These are phyloP conservation scores for Nowickia ferox DNA, from an alignment of 2,888 invertebrate species.

Conservation along the genomic window DNA sequence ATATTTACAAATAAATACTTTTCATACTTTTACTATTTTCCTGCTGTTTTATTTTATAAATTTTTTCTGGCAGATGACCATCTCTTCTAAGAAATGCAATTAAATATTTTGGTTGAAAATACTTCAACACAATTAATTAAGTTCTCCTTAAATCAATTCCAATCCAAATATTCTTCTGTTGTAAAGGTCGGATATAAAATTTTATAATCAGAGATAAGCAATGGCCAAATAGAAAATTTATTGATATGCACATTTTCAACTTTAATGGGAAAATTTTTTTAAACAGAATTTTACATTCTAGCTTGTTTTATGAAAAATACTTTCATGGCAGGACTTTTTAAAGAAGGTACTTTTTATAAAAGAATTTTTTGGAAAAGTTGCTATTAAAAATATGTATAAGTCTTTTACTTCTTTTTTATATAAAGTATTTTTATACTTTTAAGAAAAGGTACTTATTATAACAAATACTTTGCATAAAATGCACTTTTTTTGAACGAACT, in stretches of 20 bases:
- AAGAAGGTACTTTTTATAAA: neutral
- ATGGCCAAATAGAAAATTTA: constrained; percentile 3
- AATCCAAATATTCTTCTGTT: constrained; percentile 63
- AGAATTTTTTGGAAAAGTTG: neutral
- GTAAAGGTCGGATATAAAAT: constrained; percentile 54
- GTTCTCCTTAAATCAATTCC: constrained; percentile 59
- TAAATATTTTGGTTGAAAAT: constrained; percentile 61
- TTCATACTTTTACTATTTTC: neutral
- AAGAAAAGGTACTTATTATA: neutral
- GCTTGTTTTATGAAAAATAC: neutral
- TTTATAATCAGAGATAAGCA: constrained; percentile 24
- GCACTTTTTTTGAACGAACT: neutral
- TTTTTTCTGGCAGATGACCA: constrained; percentile 17
- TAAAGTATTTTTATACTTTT: neutral
- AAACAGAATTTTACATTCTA: neutral
- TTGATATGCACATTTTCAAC: neutral
- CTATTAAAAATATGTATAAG: too few species aligned
- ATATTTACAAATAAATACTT: neutral
- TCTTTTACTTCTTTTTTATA: too few species aligned
- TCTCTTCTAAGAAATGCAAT: constrained; percentile 59
- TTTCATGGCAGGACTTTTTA: neutral
- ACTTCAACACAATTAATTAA: constrained; percentile 65
- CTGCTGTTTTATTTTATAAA: constrained; percentile 4
- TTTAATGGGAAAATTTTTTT: neutral
- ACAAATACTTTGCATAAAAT: neutral